Evolutionary conservation across 2,113 vertebrate species (phyloP), one percentile per base, ranked within the genome.

Genomic region (Xiphophorus hellerii): DNA sequence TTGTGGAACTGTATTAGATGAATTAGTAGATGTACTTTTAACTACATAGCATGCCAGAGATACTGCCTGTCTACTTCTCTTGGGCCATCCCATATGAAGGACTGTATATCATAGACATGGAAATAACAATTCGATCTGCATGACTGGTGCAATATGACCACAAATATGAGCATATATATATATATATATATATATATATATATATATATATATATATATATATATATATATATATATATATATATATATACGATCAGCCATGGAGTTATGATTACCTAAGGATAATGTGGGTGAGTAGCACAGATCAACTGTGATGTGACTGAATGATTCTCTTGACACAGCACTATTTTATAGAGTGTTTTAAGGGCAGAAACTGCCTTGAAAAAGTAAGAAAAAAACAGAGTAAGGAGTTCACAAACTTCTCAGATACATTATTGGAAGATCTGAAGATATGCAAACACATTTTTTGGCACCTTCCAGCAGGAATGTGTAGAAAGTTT

Each of bases 41-140:
- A 87, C 75, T 88, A 62, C 87, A 90, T 37, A 77, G 94, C 94
- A 95, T 95, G 94, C 82, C 80, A 75, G 84, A 85, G 81, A 17
- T 82, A 33, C 84, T 64, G 83, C 83, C 84, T 89, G 77, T 91
- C 86, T 78, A 84, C 66, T 83, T 81, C 77, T 90, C 54, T 85
- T 88, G 91, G 92, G 93, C 89, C 80, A 93, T 94, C 94, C 83
- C 93, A 92, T 94, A 91, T 87, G 73, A 89, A 71, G 35, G 66
- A 83, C 77, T 86, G 75, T 83, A 60, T 71, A 70, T 29, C 83
- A 28, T 73, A 78, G 70, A 29, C 83, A 78, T 68, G 70, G 71
- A 79, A 82, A 48, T 5, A 77, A 76, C 62, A 85, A 78, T 79
- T 37, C 33, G 69, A 82, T 74, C 73, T 82, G 85, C 88, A 86